Evolutionary conservation across 1,140 invertebrate species (phyloP).

Genomic region (Solen grandis): DNA sequence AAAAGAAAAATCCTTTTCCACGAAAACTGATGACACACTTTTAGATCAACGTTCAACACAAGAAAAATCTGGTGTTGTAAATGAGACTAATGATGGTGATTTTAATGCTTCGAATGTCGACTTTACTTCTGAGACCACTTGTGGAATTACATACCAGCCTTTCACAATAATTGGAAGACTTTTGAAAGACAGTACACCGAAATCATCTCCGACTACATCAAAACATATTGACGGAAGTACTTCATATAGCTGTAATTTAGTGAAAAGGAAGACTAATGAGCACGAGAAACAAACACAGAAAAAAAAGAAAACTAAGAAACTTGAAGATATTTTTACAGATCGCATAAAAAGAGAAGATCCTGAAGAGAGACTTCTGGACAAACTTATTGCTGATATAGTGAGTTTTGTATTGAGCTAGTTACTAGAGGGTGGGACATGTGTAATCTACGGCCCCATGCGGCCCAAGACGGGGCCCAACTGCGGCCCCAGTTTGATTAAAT

Average conservation of each 20-base stretch:
- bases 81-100: no score
- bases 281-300: conserved; percentile 12
- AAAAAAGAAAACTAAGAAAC: conserved; percentile 18
- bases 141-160: neutral
- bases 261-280: neutral
- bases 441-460: no score
- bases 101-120: no score
- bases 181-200: neutral
- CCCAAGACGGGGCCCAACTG: no score
- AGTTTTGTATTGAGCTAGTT: no score
- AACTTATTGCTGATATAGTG: conserved; percentile 67
- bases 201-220: neutral
- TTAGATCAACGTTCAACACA: no score
- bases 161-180: neutral
- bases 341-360: neutral
- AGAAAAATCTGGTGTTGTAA: no score
- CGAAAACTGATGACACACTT: no score
- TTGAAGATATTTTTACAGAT: conserved; percentile 56
- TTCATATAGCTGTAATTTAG: neutral
- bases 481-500: no score
- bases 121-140: no score
- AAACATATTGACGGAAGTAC: neutral
- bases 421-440: no score
- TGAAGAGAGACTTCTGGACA: conserved; percentile 60
- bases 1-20: no score